These are phyloP conservation scores for Vireo griseus DNA, from an alignment of 2,797 vertebrate species.

Conservation along the genomic window DNA sequence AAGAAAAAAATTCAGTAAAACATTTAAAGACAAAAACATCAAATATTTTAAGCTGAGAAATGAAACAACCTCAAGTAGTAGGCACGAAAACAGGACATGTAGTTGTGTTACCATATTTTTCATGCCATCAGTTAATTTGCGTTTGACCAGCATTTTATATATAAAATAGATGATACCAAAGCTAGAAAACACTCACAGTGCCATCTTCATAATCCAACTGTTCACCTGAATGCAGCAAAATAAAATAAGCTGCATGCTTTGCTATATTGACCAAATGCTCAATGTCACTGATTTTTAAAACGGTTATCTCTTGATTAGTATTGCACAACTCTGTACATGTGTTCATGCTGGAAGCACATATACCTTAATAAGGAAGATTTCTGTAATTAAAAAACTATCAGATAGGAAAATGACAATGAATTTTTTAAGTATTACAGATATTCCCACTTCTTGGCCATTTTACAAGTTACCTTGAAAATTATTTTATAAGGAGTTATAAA, in stretches of 20 bases:
- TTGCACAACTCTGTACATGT: background rate
- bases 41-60: background rate
- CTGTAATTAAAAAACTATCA: background rate
- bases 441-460: background rate
- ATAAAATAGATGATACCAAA: accelerated
- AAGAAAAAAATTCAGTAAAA: background rate
- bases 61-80: background rate
- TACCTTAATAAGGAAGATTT: background rate
- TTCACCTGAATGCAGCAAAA: background rate
- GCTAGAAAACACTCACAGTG: background rate
- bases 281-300: background rate
- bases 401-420: background rate
- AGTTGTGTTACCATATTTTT: background rate
- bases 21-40: background rate
- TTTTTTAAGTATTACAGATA: background rate
- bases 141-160: background rate
- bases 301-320: background rate
- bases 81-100: background rate
- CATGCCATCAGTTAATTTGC: background rate
- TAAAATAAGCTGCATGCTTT: background rate
- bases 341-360: background rate
- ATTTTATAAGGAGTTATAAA: background rate
- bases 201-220: background rate
- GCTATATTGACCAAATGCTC: background rate
- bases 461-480: background rate